A percentile compares a stretch with the other conserved stretches of the same genome.
phyloP scores from a whole-genome alignment of 2,113 vertebrate genomes.

The Solenodon paradoxus region DNA sequence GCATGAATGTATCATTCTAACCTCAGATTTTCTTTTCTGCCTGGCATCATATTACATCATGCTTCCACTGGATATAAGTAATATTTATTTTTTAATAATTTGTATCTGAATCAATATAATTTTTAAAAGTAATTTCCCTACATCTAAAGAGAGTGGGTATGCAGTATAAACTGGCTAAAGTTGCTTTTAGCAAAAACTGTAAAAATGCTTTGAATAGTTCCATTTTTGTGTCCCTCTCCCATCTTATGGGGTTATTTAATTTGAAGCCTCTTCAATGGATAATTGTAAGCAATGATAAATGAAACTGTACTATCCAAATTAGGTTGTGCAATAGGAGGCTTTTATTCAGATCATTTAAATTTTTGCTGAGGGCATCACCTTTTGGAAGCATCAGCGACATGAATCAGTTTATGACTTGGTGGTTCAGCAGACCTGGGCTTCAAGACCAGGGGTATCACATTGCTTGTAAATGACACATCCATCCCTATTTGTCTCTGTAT shows the following conservation, averaged over 20 bases:
- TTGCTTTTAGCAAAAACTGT: neutral
- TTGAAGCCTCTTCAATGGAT: neutral
- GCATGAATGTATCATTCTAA: neutral
- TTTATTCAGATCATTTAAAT: neutral
- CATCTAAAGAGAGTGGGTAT: neutral
- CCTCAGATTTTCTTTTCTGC: neutral
- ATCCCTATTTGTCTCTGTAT: neutral
- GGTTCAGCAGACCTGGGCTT: rapidly evolving
- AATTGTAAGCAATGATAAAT: neutral
- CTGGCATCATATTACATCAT: neutral
- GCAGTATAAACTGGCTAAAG: neutral
- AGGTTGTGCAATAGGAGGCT: neutral
- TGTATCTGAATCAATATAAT: neutral
- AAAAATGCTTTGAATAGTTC: neutral
- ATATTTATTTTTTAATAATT: constrained; percentile 38
- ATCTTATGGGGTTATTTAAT: neutral
- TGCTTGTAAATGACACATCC: neutral
- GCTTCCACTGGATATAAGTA: neutral
- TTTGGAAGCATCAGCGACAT: neutral
- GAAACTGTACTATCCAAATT: neutral
- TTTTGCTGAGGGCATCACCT: neutral
- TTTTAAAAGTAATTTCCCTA: constrained; percentile 5
- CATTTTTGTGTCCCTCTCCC: neutral
- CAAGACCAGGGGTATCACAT: neutral
- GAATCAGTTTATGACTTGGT: neutral